Evolutionary conservation across 1,140 invertebrate genomes (phyloP).

Genomic region (Bombus sibiricus): DNA sequence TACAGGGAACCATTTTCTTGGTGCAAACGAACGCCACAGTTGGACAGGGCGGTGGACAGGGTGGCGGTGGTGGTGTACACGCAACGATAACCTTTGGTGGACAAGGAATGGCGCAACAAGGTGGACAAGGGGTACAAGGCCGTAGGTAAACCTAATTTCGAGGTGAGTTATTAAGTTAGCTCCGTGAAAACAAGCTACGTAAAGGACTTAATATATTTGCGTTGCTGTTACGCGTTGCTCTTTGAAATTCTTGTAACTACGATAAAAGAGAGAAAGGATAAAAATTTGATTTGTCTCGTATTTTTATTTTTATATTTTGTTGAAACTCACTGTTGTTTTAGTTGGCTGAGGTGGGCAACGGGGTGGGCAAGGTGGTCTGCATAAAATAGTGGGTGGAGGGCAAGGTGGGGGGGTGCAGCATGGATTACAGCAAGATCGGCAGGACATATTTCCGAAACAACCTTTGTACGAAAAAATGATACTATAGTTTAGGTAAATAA

Average conservation of each 20-base stretch:
- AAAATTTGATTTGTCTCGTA: neutral
- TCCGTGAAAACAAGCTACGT: neutral
- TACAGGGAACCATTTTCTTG: slow-evolving; percentile 51
- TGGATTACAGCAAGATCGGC: neutral
- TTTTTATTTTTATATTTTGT: neutral
- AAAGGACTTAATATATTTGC: neutral
- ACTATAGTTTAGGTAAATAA: neutral
- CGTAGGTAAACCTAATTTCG: slow-evolving; percentile 66
- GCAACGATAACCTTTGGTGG: slow-evolving; percentile 64
- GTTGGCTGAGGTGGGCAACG: slow-evolving; percentile 41
- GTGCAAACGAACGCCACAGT: slow-evolving; percentile 53
- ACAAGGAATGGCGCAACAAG: slow-evolving; percentile 59
- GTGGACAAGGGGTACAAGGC: slow-evolving; percentile 60
- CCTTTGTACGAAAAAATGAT: neutral
- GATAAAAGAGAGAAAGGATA: neutral
- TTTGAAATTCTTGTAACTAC: neutral
- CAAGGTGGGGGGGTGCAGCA: neutral
- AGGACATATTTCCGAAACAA: neutral
- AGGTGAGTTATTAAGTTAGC: slow-evolving; percentile 20
- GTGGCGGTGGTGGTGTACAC: slow-evolving; percentile 48
- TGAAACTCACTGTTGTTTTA: slow-evolving; percentile 58
- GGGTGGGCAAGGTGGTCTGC: slow-evolving; percentile 45
- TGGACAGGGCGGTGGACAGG: slow-evolving; percentile 36
- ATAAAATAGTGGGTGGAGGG: slow-evolving; percentile 21
- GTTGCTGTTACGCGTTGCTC: neutral